Evolutionary conservation across 2,113 vertebrate species (phyloP), one percentile per base, ranked within the genome.

Genomic region (Paralichthys olivaceus): DNA sequence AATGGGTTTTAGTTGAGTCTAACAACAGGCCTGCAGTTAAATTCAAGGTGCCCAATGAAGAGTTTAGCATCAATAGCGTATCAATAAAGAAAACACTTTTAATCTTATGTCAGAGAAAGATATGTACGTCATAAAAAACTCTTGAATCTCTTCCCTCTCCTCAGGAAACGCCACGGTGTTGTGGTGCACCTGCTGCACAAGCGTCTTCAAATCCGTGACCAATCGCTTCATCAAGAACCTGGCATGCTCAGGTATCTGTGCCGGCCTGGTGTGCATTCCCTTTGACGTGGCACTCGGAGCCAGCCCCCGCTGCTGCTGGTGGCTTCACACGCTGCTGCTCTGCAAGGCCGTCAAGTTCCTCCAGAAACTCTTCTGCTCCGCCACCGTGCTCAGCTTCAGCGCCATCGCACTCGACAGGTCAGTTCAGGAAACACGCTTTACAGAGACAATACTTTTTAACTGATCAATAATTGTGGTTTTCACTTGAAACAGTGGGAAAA

Each of bases 301-400:
- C 88, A 97, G 95, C 72, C 97, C 97, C 1, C 95, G 93, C 81
- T 99, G 98, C 88, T 99, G 98, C 93, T 96, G 95, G 95, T 99
- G 97, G 98, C 93, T 97, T 58, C 96, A 97, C 61, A 95, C 95
- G 0, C 88, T 96, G 89, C 77, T 96, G 54, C 95, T 99, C 93
- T 99, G 98, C 94, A 98, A 96, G 90, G 91, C 94, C 59, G 90
- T 97, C 89, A 99, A 98, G 88, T 99, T 99, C 90, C 93, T 99
- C 56, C 98, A 99, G 81, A 97, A 96, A 84, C 96, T 99, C 66
- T 99, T 98, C 93, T 97, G 98, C 89, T 99, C 98, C 0, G 97
- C 96, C 88, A 97, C 95, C 7, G 92, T 99, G 87, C 97, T 99
- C 75, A 99, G 96, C 86, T 99, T 99, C 90, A 95, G 96, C 40